These are phyloP conservation scores for Cephus runcator DNA, from an alignment of 2,888 invertebrate species.

Conservation along the genomic window DNA sequence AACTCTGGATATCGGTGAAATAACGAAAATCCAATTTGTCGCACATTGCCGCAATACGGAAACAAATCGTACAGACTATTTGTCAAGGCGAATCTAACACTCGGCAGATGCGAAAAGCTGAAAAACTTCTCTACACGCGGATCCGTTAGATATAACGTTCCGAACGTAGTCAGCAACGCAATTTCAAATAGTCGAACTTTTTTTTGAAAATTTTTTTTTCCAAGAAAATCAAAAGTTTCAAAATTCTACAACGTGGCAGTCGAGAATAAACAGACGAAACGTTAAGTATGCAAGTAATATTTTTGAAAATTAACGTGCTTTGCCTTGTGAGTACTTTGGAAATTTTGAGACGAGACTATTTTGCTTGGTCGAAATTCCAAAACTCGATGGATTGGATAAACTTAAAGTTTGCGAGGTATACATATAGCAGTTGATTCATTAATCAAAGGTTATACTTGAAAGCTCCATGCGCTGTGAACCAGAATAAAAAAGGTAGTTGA, in stretches of 20 bases:
- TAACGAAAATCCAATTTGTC: background rate
- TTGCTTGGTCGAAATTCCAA: background rate
- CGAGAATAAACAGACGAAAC: background rate
- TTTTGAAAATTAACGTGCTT: background rate
- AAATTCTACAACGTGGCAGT: background rate
- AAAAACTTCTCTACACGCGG: background rate
- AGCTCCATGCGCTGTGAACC: background rate
- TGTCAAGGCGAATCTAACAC: background rate
- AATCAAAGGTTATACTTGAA: background rate
- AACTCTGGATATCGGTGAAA: background rate
- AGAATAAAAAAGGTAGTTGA: background rate
- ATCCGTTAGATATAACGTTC: background rate
- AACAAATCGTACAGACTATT: background rate
- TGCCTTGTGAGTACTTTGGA: background rate
- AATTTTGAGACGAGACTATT: background rate
- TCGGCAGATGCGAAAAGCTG: background rate
- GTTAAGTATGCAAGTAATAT: background rate
- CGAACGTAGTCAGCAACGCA: background rate
- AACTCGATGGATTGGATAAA: background rate
- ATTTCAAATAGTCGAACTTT: background rate
- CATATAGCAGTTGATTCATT: background rate
- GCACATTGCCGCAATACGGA: background rate
- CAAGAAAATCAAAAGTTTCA: background rate
- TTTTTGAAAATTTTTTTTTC: background rate
- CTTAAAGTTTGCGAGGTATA: background rate